phyloP scores from a whole-genome alignment of 1,140 invertebrate species.

The Sweltsa coloradensis region DNA sequence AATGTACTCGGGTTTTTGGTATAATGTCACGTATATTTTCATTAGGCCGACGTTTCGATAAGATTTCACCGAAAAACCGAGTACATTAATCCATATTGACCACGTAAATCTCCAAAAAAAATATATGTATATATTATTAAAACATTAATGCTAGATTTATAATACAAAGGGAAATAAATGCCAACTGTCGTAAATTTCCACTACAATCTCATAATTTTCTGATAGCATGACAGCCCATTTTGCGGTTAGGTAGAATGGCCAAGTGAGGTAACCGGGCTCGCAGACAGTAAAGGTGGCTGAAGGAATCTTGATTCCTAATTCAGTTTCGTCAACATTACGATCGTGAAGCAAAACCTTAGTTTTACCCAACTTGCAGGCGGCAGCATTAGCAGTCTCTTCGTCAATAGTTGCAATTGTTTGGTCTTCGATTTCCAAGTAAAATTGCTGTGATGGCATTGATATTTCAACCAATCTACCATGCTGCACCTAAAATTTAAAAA shows the following conservation, averaged over 20 bases:
- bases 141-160: too few relatives aligned
- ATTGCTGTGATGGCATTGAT: conserved; percentile 53
- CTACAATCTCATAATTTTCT: conserved; percentile 53
- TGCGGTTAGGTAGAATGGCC: conserved; percentile 51
- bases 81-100: too few relatives aligned
- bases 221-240: conserved; percentile 59
- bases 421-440: conserved; percentile 59
- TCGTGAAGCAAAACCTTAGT: conserved; percentile 51
- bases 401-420: conserved; percentile 40
- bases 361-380: conserved; percentile 45
- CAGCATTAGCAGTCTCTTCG: conserved; percentile 32
- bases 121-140: too few relatives aligned
- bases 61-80: too few relatives aligned
- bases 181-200: conserved; percentile 63
- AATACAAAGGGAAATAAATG: too few relatives aligned
- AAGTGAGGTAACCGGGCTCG: conserved; percentile 40
- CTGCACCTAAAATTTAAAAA: conserved; percentile 40
- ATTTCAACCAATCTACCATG: conserved; percentile 51
- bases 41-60: too few relatives aligned
- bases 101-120: too few relatives aligned
- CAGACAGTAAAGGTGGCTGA: conserved; percentile 43
- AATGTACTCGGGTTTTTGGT: too few relatives aligned
- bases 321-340: conserved; percentile 40
- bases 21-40: too few relatives aligned
- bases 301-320: conserved; percentile 37